Conservation (phyloP, 2,888 invertebrate species). For the Drosophila demipolita region DNA sequence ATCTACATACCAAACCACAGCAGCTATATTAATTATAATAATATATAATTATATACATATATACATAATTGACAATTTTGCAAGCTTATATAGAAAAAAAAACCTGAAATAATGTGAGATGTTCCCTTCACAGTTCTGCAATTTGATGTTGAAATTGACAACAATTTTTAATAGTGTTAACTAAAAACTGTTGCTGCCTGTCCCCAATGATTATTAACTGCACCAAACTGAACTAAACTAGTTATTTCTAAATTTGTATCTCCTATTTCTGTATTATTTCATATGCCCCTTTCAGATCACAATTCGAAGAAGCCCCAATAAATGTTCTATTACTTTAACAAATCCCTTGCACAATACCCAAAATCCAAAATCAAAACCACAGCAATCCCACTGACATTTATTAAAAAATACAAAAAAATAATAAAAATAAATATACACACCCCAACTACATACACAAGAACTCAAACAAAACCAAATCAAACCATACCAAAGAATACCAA, state of each 20-base stretch:
- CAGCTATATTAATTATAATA: constrained; percentile 39
- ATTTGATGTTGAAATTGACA: constrained; percentile 57
- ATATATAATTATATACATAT: constrained; percentile 40
- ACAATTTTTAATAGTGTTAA: constrained; percentile 27
- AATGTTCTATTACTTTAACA: constrained; percentile 58
- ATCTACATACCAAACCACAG: constrained; percentile 45
- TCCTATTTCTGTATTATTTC: constrained; percentile 41
- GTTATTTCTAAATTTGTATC: constrained; percentile 36
- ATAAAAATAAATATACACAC: constrained; percentile 21
- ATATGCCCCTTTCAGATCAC: constrained; percentile 38
- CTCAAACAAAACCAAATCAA: constrained; percentile 57
- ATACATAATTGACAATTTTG: constrained; percentile 30
- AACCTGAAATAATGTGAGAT: constrained; percentile 86
- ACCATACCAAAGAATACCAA: constrained; percentile 47
- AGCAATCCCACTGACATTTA: constrained; percentile 63
- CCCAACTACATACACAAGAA: constrained; percentile 62
- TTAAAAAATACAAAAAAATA: constrained; percentile 43
- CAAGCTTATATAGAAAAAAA: constrained; percentile 41
- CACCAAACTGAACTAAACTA: constrained; percentile 58
- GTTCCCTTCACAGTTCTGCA: constrained; percentile 92
- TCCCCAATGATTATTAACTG: constrained; percentile 61
- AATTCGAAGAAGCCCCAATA: constrained; percentile 40
- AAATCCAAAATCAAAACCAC: constrained; percentile 43
- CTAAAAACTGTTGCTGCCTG: constrained; percentile 42
- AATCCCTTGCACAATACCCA: constrained; percentile 65